Evolutionary conservation across 2,888 invertebrate species (phyloP).

Genomic region (Ectobius pallidus): DNA sequence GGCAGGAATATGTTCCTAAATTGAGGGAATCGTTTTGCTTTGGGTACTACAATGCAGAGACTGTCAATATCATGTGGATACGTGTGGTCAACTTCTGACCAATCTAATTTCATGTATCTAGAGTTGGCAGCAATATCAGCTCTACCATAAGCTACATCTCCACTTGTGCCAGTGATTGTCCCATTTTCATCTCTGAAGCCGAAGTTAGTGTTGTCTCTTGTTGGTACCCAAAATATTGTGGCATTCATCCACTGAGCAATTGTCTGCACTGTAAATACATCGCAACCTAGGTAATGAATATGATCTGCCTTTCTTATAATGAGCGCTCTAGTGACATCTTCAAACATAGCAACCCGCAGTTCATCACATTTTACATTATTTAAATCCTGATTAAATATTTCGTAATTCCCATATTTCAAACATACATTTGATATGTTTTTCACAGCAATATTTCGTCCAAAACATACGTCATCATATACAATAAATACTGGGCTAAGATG

Average conservation of each 20-base stretch:
- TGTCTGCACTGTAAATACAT: background rate
- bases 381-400: background rate
- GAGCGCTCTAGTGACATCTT: background rate
- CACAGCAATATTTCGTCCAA: background rate
- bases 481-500: background rate
- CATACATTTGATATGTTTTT: background rate
- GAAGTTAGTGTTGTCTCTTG: background rate
- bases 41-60: background rate
- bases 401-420: no score
- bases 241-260: background rate
- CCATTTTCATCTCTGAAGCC: background rate
- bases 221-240: background rate
- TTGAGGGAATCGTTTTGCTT: background rate
- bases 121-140: conserved; percentile 16
- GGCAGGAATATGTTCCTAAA: conserved; percentile 5
- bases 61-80: conserved; percentile 19
- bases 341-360: background rate
- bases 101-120: background rate
- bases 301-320: background rate
- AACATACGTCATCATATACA: background rate
- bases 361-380: background rate
- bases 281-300: background rate
- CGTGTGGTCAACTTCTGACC: background rate
- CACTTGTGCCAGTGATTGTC: background rate
- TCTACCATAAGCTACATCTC: conserved; percentile 1